These are phyloP conservation scores for Meloe dianella DNA, from an alignment of 2,888 invertebrate species.

Conservation along the genomic window DNA sequence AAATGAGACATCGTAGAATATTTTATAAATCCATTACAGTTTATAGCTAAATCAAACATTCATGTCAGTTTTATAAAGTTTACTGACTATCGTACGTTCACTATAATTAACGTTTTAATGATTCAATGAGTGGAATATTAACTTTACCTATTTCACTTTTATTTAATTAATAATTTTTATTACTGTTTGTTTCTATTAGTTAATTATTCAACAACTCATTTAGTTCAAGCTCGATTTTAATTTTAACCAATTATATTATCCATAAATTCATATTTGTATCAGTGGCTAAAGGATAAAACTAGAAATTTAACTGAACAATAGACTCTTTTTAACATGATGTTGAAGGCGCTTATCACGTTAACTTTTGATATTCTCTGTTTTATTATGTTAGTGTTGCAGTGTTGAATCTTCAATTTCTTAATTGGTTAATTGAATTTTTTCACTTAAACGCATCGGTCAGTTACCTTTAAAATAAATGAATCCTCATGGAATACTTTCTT, in stretches of 20 bases:
- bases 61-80: conserved; percentile 9
- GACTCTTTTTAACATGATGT: too few species aligned
- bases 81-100: conserved; percentile 1
- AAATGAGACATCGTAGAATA: not conserved
- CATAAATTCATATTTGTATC: not conserved
- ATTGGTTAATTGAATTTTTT: too few species aligned
- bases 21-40: conserved; percentile 13
- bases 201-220: not conserved
- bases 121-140: conserved; percentile 25
- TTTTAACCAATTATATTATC: not conserved
- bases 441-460: too few species aligned
- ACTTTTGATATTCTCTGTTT: too few species aligned
- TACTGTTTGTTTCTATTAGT: not conserved
- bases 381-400: too few species aligned
- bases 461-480: too few species aligned
- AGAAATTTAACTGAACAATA: too few species aligned
- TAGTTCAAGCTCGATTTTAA: not conserved
- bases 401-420: too few species aligned
- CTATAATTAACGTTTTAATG: conserved; percentile 20
- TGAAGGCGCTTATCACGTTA: too few species aligned
- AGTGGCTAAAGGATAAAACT: not conserved
- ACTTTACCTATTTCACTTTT: conserved; percentile 12
- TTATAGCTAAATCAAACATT: conserved; percentile 13
- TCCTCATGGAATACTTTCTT: too few species aligned
- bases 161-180: conserved; percentile 10